Evolutionary conservation across 2,888 invertebrate genomes (phyloP).

Genomic region (Chrysotoxum bicinctum): DNA sequence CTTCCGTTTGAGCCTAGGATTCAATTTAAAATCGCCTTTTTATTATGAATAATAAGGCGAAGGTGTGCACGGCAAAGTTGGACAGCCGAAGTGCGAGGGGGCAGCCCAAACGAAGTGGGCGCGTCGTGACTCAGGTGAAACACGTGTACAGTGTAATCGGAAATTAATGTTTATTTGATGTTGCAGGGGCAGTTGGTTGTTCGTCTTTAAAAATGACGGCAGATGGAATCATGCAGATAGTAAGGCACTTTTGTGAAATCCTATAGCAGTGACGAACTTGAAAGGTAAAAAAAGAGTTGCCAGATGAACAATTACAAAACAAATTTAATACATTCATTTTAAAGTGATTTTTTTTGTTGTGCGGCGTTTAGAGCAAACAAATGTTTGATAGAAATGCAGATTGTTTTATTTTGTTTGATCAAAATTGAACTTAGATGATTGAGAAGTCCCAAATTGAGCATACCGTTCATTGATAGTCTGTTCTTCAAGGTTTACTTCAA

Average conservation of each 20-base stretch:
- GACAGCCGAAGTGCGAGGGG: not conserved
- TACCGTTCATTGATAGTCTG: too few species aligned
- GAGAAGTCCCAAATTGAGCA: too few species aligned
- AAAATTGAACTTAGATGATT: too few species aligned
- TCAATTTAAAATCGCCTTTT: slow-evolving; percentile 55
- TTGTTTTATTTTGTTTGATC: too few species aligned
- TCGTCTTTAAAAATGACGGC: not conserved
- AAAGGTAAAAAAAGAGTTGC: slow-evolving; percentile 30
- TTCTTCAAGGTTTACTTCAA: too few species aligned
- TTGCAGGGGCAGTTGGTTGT: slow-evolving; percentile 55
- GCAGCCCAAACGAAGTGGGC: slow-evolving; percentile 23
- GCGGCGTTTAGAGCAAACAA: too few species aligned
- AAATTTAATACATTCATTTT: too few species aligned
- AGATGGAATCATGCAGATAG: slow-evolving; percentile 52
- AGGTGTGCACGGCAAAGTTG: not conserved
- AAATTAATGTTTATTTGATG: slow-evolving; percentile 71
- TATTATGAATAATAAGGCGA: slow-evolving; percentile 37
- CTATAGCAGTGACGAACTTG: slow-evolving; percentile 5
- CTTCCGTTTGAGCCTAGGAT: slow-evolving; percentile 32
- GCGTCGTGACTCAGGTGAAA: slow-evolving; percentile 65
- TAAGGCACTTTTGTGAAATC: slow-evolving; percentile 8
- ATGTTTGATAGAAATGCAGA: too few species aligned
- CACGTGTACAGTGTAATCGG: slow-evolving; percentile 67
- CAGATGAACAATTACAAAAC: too few species aligned
- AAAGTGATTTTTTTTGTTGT: too few species aligned